Conservation (phyloP, 2,113 vertebrate species). For the Macrotis lagotis region DNA sequence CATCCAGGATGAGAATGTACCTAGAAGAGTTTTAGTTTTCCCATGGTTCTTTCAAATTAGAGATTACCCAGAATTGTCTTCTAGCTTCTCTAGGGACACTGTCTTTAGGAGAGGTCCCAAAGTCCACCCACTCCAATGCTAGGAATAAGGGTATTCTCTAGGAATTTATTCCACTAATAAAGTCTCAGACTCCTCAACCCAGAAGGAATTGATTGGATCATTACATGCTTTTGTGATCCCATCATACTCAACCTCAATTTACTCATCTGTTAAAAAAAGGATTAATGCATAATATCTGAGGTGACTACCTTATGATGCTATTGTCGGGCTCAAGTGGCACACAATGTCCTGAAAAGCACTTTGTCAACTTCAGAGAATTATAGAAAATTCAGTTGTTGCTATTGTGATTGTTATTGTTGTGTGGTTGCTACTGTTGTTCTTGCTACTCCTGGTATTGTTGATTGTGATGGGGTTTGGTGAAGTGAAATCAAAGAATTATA, state of each 20-base stretch:
- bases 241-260: not conserved
- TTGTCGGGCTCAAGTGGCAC: not conserved
- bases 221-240: not conserved
- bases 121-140: not conserved
- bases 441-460: not conserved
- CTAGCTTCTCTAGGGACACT: not conserved
- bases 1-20: not conserved
- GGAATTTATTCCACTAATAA: not conserved
- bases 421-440: not conserved
- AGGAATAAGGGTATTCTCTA: not conserved
- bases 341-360: not conserved
- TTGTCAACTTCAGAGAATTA: not conserved
- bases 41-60: not conserved
- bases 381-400: not conserved
- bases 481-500: not conserved
- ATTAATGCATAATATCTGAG: not conserved
- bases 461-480: not conserved
- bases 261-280: not conserved
- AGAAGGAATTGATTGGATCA: not conserved
- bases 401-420: not conserved
- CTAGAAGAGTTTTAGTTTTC: not conserved
- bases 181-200: not conserved
- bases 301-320: not conserved
- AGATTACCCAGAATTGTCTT: not conserved
- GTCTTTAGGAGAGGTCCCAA: not conserved